Percentiles rank a stretch among this genome's conserved stretches.
phyloP scores from a whole-genome alignment of 1,140 invertebrate genomes.

The Magallana gigas region DNA sequence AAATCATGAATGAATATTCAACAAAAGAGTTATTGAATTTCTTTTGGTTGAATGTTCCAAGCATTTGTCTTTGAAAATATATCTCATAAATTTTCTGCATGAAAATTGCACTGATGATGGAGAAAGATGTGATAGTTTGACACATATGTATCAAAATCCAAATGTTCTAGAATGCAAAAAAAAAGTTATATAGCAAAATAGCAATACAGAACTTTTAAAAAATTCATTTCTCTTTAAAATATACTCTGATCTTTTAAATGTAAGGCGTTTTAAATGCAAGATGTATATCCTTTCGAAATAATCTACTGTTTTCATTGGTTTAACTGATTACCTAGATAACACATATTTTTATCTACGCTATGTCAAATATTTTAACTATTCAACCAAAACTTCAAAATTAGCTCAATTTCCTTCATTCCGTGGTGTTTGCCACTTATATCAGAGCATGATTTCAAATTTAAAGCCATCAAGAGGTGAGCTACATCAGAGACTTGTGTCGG shows the following conservation, averaged over 20 bases:
- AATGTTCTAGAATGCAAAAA: too few relatives aligned
- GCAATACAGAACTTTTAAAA: too few relatives aligned
- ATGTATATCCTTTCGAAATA: neutral
- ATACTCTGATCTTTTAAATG: too few relatives aligned
- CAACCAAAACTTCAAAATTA: slow-evolving; percentile 13
- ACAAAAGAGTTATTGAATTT: neutral
- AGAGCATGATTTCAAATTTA: slow-evolving; percentile 6
- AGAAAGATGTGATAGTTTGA: neutral
- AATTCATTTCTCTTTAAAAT: too few relatives aligned
- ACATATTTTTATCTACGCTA: neutral
- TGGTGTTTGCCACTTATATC: neutral
- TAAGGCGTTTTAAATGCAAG: too few relatives aligned
- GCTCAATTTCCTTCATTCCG: neutral
- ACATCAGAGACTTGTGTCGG: neutral
- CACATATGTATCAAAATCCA: too few relatives aligned
- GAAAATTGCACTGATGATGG: neutral
- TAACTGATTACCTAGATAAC: slow-evolving; percentile 24
- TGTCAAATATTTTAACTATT: slow-evolving; percentile 27
- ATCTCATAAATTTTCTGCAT: neutral
- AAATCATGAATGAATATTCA: slow-evolving; percentile 2
- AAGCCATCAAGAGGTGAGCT: neutral
- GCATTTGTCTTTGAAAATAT: neutral
- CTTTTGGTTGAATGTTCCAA: neutral
- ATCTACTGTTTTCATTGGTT: slow-evolving; percentile 20
- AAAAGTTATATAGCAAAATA: too few relatives aligned